Conservation (phyloP, 2,113 vertebrate genomes). For the Grus americana region DNA sequence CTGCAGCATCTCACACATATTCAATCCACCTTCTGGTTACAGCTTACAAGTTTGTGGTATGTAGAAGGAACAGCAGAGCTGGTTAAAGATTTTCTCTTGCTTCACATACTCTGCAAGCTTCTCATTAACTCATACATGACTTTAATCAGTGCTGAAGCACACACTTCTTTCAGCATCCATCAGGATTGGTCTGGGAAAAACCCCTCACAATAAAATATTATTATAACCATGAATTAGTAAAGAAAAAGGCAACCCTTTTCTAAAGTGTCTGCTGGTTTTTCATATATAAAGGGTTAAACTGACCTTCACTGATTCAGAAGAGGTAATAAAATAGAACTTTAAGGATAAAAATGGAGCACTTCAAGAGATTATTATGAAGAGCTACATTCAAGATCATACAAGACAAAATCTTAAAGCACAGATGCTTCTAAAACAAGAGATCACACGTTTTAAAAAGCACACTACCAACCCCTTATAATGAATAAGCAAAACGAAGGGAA, state of each 20-base stretch:
- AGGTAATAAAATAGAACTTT: constrained; percentile 60
- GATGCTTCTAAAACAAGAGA: constrained; percentile 50
- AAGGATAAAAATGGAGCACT: constrained; percentile 52
- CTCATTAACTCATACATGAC: constrained; percentile 62
- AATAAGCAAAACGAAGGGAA: constrained; percentile 49
- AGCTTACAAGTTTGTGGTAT: constrained; percentile 58
- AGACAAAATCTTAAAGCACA: constrained; percentile 56
- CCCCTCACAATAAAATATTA: neutral
- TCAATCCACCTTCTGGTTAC: constrained; percentile 59
- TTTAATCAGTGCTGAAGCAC: constrained; percentile 63
- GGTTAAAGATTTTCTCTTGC: constrained; percentile 66
- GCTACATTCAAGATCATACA: neutral
- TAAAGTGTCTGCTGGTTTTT: constrained; percentile 13
- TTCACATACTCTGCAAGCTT: constrained; percentile 63
- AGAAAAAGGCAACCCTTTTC: constrained; percentile 22
- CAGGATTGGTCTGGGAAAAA: neutral
- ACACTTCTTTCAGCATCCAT: constrained; percentile 32
- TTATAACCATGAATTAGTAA: neutral
- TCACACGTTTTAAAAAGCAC: constrained; percentile 43
- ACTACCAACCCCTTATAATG: neutral
- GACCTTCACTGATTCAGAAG: constrained; percentile 34
- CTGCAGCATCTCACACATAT: constrained; percentile 55
- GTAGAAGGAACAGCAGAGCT: constrained; percentile 47
- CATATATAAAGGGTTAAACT: constrained; percentile 38
- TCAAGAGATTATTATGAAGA: constrained; percentile 25